Evolutionary conservation across 2,113 vertebrate genomes (phyloP).

Genomic region (Carassius auratus): DNA sequence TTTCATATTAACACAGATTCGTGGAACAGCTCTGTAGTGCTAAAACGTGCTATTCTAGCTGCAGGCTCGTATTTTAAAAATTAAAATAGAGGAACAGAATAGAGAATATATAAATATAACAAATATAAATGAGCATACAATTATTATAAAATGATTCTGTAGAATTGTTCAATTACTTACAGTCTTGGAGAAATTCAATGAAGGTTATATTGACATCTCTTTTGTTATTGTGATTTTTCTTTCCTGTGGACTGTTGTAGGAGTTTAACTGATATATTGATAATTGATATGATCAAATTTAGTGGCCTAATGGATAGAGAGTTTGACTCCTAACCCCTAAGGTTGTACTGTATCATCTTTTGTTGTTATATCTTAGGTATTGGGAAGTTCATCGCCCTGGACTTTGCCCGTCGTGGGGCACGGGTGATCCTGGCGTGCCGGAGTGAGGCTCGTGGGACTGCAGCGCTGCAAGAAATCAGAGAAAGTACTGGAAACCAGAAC

Average conservation of each 20-base stretch:
- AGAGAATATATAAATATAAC: no score
- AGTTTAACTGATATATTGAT: neutral
- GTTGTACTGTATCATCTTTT: no score
- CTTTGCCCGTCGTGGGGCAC: constrained; percentile 79
- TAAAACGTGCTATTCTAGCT: neutral
- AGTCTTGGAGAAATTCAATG: no score
- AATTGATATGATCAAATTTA: neutral
- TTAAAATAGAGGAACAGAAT: no score
- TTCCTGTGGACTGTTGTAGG: neutral
- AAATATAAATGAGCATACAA: no score
- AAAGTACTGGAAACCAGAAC: constrained; percentile 69
- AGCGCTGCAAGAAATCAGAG: constrained; percentile 74
- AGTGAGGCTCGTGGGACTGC: constrained; percentile 68
- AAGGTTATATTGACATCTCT: no score
- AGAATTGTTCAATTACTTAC: no score
- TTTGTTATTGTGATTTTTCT: no score
- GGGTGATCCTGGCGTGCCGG: constrained; percentile 84
- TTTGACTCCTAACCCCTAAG: no score
- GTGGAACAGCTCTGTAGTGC: neutral
- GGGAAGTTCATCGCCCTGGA: constrained; percentile 83
- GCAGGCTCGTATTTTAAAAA: neutral
- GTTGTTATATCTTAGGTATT: constrained; percentile 72
- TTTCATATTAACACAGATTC: no score
- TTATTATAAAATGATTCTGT: no score
- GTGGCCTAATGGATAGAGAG: no score